Evolutionary conservation across 2,113 vertebrate species (phyloP).

Genomic region (Pterocles gutturalis): DNA sequence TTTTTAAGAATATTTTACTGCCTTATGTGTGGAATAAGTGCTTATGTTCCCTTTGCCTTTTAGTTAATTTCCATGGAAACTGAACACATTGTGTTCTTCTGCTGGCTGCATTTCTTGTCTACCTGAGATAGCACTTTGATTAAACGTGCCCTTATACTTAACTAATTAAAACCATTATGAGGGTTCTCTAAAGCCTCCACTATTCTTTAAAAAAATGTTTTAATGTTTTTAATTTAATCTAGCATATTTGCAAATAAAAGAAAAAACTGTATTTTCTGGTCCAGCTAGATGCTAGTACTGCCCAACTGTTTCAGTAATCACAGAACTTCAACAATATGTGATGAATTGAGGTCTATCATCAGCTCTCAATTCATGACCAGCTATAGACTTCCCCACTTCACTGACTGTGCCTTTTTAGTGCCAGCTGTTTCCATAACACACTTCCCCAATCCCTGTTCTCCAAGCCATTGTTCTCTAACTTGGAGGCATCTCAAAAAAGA

Average conservation of each 20-base stretch:
- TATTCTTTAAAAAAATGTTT: background rate
- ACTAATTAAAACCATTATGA: background rate
- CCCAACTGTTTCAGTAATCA: background rate
- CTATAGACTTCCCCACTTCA: background rate
- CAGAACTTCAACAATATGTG: background rate
- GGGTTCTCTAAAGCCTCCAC: background rate
- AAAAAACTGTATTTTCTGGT: background rate
- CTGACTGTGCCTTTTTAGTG: background rate
- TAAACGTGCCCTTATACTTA: background rate
- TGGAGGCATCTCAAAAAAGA: background rate
- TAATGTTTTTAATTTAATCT: background rate
- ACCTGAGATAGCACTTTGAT: background rate
- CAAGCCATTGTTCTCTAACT: background rate
- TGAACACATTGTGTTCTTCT: background rate
- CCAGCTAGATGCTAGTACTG: background rate
- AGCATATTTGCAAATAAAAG: background rate
- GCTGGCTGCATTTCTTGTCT: background rate
- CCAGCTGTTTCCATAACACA: background rate
- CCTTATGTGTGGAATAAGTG: background rate
- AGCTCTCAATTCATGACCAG: background rate
- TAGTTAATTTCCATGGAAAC: constrained; percentile 54
- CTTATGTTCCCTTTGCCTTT: background rate
- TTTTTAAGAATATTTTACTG: constrained; percentile 13
- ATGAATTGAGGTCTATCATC: background rate
- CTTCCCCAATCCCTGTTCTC: background rate